Evolutionary conservation across 1,140 invertebrate species (phyloP).

Genomic region (Microplitis mediator): DNA sequence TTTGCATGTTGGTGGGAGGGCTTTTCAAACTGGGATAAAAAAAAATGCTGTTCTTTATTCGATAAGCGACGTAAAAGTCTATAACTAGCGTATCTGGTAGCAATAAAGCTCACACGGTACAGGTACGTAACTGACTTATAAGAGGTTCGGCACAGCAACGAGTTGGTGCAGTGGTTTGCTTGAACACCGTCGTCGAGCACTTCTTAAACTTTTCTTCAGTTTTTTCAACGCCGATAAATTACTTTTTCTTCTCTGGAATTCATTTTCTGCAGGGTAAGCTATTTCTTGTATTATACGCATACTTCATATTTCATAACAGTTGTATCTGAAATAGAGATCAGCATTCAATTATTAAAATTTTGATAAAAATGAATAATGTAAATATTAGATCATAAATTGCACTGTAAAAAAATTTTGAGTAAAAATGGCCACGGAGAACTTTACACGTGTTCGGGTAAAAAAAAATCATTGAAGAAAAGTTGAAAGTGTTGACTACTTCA

Average conservation of each 20-base stretch:
- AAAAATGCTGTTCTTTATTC: conserved; percentile 30
- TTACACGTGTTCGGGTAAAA: no score
- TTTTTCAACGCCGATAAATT: conserved; percentile 1
- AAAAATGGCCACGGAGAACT: no score
- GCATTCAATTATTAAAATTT: no score
- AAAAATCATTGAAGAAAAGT: no score
- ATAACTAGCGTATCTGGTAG: conserved; percentile 45
- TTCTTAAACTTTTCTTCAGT: background rate
- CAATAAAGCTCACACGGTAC: conserved; percentile 47
- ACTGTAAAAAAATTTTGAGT: no score
- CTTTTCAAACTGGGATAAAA: conserved; percentile 26
- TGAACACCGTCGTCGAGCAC: conserved; percentile 21
- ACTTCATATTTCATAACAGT: background rate
- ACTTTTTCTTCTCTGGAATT: background rate
- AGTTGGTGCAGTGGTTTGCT: conserved; percentile 39
- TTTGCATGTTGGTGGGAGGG: background rate
- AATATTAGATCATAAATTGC: no score
- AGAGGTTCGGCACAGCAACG: conserved; percentile 38
- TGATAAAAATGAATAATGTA: no score
- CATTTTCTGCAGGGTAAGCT: conserved; percentile 31
- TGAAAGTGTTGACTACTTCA: no score
- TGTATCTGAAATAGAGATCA: no score
- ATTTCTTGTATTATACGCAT: background rate
- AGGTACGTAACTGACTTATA: conserved; percentile 40
- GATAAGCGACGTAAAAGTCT: conserved; percentile 51